Percentiles rank a stretch among this genome's conserved stretches.
These are phyloP conservation scores for Acropora tenuis DNA, from an alignment of 64 coral and sea anemone genomes.

Conservation along the genomic window DNA sequence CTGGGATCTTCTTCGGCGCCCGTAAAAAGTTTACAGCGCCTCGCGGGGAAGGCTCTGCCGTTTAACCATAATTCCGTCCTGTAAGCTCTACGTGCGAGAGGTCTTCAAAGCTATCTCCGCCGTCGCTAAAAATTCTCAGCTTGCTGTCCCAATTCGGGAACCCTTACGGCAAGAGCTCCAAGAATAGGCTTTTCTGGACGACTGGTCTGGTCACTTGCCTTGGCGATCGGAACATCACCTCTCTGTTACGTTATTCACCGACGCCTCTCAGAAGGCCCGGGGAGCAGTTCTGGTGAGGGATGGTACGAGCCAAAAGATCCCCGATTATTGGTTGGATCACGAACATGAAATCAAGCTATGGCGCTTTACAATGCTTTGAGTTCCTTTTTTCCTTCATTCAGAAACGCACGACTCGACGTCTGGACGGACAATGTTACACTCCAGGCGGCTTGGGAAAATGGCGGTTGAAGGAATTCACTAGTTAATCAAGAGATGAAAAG, in stretches of 20 bases:
- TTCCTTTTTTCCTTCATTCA: slow-evolving; percentile 1
- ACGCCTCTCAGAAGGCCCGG: slow-evolving; percentile 49
- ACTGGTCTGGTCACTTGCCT: slow-evolving; percentile 19
- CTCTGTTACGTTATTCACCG: slow-evolving; percentile 33
- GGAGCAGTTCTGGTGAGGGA: slow-evolving; percentile 11
- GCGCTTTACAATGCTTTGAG: slow-evolving; percentile 7
- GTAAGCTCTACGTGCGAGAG: slow-evolving; percentile 49
- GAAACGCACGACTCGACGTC: slow-evolving; percentile 25
- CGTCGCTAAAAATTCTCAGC: slow-evolving; percentile 1
- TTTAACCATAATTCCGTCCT: slow-evolving; percentile 32
- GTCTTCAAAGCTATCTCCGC: slow-evolving; percentile 34
- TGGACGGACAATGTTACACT: slow-evolving; percentile 3
- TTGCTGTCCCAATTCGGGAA: not conserved
- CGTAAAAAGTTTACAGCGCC: slow-evolving; percentile 6
- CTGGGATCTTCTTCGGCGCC: not conserved
- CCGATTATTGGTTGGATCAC: slow-evolving; percentile 43
- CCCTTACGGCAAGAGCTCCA: not conserved
- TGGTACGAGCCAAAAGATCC: not conserved
- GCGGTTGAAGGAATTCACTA: slow-evolving; percentile 32
- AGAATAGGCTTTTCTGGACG: slow-evolving; percentile 59
- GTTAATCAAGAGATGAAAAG: slow-evolving; percentile 12
- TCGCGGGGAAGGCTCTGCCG: slow-evolving; percentile 26
- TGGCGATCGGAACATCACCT: slow-evolving; percentile 49
- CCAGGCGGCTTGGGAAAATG: slow-evolving; percentile 30
- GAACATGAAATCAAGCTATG: not conserved